Evolutionary conservation across 2,113 vertebrate species (phyloP), one percentile per base, ranked within the genome.

Genomic region (Campylomormyrus numenius): DNA sequence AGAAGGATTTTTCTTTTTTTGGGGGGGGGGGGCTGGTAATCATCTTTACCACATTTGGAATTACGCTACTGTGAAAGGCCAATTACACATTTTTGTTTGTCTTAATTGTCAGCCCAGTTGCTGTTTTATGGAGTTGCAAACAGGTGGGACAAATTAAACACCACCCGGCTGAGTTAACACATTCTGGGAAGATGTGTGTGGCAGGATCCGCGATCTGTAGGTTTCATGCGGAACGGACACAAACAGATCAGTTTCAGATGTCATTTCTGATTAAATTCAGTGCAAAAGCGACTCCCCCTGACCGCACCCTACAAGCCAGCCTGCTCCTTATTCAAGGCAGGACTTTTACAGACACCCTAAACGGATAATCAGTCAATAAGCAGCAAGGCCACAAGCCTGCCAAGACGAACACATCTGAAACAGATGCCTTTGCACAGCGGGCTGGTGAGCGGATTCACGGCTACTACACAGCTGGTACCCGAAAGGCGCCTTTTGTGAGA

Each of bases 101-200:
- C 53, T 88, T 88, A 88, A 88, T 88, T 88, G 85, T 52, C 85
- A 88, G 39, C 87, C 53, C 39, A 58, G 52, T 62, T 88, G 87
- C 35, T 21, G 4, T 56, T 87, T 87, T 87, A 87, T 27, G n/a
- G 85, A 53, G 49, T 53, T 87, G 85, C 85, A 31, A 87, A 87
- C 49, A 87, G 85, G 85, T 87, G 50, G 27, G 85, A 87, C 5
- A 31, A 19, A 87, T 87, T 52, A 87, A 17, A 13, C 10, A 48
- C n/a, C 62, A 50, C 48, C 84, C 45, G 11, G 11, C n/a, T 11
- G 7, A 86, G 45, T 86, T 86, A 86, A 56, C 31, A 27, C 48
- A 35, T 53, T 87, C 85, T 50, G n/a, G 50, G 50, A 17, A 53
- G 48, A 87, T 15, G 50, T 52, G 24, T 35, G 49, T 10, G 85